Evolutionary conservation across 1,140 invertebrate genomes (phyloP).

Genomic region (Ostrea denselamellosa): DNA sequence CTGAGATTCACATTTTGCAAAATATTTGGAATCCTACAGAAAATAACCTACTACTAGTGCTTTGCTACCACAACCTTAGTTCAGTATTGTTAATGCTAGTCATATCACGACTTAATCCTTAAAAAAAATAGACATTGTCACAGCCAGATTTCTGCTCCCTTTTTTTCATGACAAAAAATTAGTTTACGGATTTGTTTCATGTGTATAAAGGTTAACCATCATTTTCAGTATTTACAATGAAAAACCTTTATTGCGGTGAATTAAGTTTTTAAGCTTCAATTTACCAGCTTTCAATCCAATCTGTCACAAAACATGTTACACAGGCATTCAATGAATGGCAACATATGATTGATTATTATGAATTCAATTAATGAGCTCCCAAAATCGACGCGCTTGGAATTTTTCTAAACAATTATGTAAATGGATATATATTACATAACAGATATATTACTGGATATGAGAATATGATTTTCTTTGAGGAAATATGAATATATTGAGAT

Average conservation of each 20-base stretch:
- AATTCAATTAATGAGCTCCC: constrained; percentile 7
- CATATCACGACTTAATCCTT: too few species aligned
- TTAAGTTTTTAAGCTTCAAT: not conserved
- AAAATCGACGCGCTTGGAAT: constrained; percentile 10
- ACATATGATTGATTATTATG: constrained; percentile 10
- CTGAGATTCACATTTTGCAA: too few species aligned
- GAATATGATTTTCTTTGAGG: not conserved
- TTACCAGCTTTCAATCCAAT: not conserved
- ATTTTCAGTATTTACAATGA: not conserved
- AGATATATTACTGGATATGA: not conserved
- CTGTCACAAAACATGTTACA: not conserved
- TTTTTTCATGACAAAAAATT: too few species aligned
- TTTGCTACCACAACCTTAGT: too few species aligned
- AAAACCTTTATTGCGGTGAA: not conserved
- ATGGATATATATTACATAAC: not conserved
- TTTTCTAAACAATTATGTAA: constrained; percentile 8
- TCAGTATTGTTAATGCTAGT: too few species aligned
- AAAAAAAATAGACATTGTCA: too few species aligned
- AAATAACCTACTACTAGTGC: too few species aligned
- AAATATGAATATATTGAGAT: not conserved
- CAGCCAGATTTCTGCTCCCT: too few species aligned
- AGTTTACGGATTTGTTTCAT: too few species aligned
- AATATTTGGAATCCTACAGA: too few species aligned
- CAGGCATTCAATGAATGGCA: not conserved
- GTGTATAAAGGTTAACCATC: not conserved